phyloP scores from a whole-genome alignment of 2,797 vertebrate genomes.

The Hoplostethus atlanticus region DNA sequence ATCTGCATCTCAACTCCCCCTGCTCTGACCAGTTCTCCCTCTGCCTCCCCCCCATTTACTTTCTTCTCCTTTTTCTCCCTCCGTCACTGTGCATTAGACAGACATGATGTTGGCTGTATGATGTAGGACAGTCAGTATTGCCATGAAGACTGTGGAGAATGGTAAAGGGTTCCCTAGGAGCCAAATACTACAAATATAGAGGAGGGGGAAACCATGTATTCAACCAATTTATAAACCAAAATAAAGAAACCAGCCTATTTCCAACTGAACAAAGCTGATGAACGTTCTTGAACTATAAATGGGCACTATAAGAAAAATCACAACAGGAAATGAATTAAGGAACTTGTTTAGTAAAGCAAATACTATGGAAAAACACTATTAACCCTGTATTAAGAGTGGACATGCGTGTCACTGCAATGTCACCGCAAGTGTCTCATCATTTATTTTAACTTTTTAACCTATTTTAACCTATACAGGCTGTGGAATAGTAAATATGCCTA shows the following conservation, averaged over 20 bases:
- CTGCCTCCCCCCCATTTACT: neutral
- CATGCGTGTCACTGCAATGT: neutral
- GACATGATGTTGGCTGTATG: neutral
- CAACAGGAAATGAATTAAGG: neutral
- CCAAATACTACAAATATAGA: no score
- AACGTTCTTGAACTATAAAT: conserved; percentile 6
- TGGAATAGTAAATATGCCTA: conserved; percentile 19
- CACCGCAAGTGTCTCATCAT: no score
- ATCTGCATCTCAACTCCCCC: conserved; percentile 23
- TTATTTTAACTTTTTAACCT: neutral
- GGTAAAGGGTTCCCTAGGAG: conserved; percentile 8
- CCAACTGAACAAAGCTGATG: no score
- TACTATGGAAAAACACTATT: conserved; percentile 16
- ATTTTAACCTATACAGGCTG: conserved; percentile 3
- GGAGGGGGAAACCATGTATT: no score
- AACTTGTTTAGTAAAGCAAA: conserved; percentile 26
- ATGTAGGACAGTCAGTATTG: neutral
- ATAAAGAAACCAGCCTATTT: conserved; percentile 9
- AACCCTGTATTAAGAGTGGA: conserved; percentile 8
- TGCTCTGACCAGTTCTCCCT: conserved; percentile 5
- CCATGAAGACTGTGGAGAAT: conserved; percentile 6
- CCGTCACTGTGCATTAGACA: neutral
- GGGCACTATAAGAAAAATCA: conserved; percentile 24
- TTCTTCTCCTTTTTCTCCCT: conserved; percentile 4
- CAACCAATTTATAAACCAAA: conserved; percentile 7